Base-by-base conservation (phyloP, 1,140 invertebrate species). In the Gonatopus flavifemur region DNA sequence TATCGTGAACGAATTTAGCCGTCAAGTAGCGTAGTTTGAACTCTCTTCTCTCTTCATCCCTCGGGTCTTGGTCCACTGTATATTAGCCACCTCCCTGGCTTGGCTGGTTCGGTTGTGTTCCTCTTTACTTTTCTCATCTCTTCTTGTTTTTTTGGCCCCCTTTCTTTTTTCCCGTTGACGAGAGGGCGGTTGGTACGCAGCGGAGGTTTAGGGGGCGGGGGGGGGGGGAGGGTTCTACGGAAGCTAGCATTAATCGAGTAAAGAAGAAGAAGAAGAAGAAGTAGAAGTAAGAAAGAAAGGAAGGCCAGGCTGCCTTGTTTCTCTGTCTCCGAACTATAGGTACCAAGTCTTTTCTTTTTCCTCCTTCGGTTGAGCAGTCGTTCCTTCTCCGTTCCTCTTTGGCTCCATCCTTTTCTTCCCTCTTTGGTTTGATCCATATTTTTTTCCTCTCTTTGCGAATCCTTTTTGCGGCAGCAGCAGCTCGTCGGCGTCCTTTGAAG, bases 401-500 rank as follows among this genome's bases (percentile, higher is more conserved):
- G 35, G 9, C 16, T 22, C 38, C 25, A 1, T 38, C 46, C 5
- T 7, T 8, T 15, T 18, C 16, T 20, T 37, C 24, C 38, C 30
- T 33, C 13, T 18, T n/a, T 30, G 10, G 15, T 19, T n/a, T 37
- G 28, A 49, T 55, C 41, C 44, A 41, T 48, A 51, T 49, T 59
- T 57, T 56, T 57, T 56, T 51, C 43, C 51, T 48, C 54, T 49
- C 52, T 55, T 55, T 60, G 68, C 66, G 70, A 77, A 77, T 76
- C 72, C 70, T 75, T 76, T 76, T 74, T 75, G 69, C 68, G 70
- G 72, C 57, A 46, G 49, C 46, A 40, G 43, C n/a, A 6, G 32
- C 6, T 33, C 49, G 68, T 69, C 74, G 76, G 73, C 70, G 50
- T 41, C 67, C 73, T 76, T 76, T 74, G 72, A 76, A 68, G 66